These are phyloP conservation scores for Pheosia gnoma DNA, from an alignment of 2,888 invertebrate species.

Conservation along the genomic window DNA sequence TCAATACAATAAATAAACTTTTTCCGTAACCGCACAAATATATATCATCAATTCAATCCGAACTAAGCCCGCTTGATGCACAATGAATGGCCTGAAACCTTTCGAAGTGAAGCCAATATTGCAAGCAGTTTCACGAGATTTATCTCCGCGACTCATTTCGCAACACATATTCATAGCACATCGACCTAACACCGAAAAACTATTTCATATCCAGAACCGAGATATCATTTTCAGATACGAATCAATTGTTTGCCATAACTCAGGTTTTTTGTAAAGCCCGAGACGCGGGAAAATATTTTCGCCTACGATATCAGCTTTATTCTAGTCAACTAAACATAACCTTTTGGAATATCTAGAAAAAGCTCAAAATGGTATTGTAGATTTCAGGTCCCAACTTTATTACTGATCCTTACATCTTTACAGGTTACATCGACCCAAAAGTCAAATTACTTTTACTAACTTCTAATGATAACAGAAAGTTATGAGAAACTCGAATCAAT, in stretches of 20 bases:
- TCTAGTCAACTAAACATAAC: conserved; percentile 4
- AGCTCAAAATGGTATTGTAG: neutral
- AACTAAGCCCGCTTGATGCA: neutral
- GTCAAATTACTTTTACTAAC: neutral
- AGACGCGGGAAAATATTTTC: neutral
- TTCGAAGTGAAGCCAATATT: neutral
- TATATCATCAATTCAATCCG: neutral
- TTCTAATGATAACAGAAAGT: neutral
- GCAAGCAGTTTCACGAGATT: neutral
- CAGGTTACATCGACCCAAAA: neutral
- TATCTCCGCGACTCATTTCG: neutral
- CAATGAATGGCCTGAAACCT: neutral
- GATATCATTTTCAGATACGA: conserved; percentile 3
- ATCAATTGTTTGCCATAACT: conserved; percentile 4
- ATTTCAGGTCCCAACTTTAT: neutral
- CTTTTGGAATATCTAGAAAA: conserved; percentile 2
- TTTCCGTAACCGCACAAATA: too few species aligned
- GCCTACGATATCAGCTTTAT: conserved; percentile 7
- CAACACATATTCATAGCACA: neutral
- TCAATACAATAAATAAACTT: too few species aligned
- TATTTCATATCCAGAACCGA: neutral
- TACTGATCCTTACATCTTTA: conserved; percentile 1
- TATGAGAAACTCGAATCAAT: conserved; percentile 1
- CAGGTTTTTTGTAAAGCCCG: neutral
- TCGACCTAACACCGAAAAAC: neutral